phyloP scores from a whole-genome alignment of 2,797 vertebrate species.

The Bradypodion ventrale region DNA sequence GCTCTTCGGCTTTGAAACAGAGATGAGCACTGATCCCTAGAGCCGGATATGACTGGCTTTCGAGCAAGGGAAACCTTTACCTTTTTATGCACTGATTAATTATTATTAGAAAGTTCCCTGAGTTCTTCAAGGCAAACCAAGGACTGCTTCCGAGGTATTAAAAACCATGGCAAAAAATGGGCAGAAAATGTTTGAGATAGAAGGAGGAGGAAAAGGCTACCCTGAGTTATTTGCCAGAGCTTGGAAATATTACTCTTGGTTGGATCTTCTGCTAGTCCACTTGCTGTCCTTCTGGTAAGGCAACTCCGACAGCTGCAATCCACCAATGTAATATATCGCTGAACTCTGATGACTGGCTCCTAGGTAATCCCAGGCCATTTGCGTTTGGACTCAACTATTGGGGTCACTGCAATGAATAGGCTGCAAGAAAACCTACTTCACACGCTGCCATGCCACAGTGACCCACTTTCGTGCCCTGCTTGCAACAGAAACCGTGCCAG shows the following conservation, averaged over 20 bases:
- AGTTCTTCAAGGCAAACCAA: background rate
- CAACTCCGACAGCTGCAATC: background rate
- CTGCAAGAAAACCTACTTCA: background rate
- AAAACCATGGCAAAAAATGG: background rate
- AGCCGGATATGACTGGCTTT: too few relatives aligned
- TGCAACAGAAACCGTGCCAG: slow-evolving; percentile 23
- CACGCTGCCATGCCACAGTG: slow-evolving; percentile 34
- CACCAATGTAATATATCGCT: background rate
- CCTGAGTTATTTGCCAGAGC: background rate
- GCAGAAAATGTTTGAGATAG: background rate
- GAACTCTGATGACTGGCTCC: background rate
- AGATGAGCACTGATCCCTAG: too few relatives aligned
- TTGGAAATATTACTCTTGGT: too few relatives aligned
- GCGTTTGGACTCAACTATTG: background rate
- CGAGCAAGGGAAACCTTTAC: too few relatives aligned
- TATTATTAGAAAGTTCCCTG: too few relatives aligned
- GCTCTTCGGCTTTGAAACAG: too few relatives aligned
- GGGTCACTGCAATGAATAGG: background rate
- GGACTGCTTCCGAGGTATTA: background rate
- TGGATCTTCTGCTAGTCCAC: background rate
- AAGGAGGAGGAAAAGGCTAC: background rate
- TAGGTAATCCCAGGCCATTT: background rate
- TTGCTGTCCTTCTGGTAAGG: background rate
- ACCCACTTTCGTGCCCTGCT: slow-evolving; percentile 47
- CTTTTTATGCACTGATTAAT: too few relatives aligned